Conservation (phyloP, 2,113 vertebrate genomes). For the Carassius carassius region DNA sequence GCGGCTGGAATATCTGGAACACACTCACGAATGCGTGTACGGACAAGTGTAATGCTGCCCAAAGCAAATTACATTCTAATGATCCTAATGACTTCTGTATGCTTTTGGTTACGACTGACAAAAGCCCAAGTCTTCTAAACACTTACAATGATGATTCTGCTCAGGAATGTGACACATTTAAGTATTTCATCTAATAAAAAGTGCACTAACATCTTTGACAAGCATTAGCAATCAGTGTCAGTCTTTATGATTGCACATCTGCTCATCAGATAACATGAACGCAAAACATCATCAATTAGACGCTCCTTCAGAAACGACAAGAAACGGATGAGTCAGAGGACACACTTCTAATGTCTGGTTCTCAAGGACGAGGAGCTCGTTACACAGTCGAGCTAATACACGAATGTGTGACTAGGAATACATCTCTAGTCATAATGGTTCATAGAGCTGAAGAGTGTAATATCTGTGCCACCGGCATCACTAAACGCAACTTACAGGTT, state of each 20-base stretch:
- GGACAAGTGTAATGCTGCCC: background rate
- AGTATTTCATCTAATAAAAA: slow-evolving; percentile 5
- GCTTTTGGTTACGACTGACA: background rate
- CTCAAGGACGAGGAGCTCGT: slow-evolving; percentile 14
- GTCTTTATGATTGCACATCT: slow-evolving; percentile 9
- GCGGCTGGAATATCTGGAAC: background rate
- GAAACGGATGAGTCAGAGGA: slow-evolving; percentile 29
- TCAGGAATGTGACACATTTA: background rate
- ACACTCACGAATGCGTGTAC: background rate
- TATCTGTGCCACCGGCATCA: no score
- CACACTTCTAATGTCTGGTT: slow-evolving; percentile 17
- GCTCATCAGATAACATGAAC: slow-evolving; percentile 33
- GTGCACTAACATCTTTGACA: background rate
- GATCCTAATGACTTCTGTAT: slow-evolving; percentile 7
- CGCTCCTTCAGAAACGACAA: background rate
- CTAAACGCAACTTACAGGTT: no score
- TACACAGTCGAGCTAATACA: background rate
- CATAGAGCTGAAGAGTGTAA: background rate
- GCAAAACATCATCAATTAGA: slow-evolving; percentile 9
- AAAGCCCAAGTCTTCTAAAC: background rate
- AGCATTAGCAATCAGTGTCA: slow-evolving; percentile 19
- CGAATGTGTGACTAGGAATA: background rate
- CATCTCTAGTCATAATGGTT: slow-evolving; percentile 4
- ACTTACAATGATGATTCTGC: background rate
- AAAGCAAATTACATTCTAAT: background rate